Percentiles rank a stretch among this genome's conserved stretches.
These are phyloP conservation scores for Netelia fuscicornis DNA, from an alignment of 2,888 invertebrate genomes.

Conservation along the genomic window DNA sequence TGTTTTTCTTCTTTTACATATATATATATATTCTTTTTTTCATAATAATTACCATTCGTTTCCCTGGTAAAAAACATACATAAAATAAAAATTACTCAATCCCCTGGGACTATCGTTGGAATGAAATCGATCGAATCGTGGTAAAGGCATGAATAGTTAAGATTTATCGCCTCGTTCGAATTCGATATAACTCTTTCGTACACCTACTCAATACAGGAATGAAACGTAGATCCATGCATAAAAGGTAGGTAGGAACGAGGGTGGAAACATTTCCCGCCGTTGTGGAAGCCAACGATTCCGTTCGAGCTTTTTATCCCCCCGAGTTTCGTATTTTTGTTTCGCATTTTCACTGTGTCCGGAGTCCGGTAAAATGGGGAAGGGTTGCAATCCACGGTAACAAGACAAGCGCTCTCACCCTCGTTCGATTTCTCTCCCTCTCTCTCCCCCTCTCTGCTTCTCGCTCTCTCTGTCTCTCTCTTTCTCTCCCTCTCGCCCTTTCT, in stretches of 20 bases:
- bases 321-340: constrained; percentile 16
- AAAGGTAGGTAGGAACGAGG: constrained; percentile 11
- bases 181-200: not conserved
- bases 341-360: constrained; percentile 53
- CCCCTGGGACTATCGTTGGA: too few species aligned
- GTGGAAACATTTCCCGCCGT: constrained; percentile 33
- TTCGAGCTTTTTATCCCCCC: constrained; percentile 38
- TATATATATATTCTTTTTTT: too few species aligned
- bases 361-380: constrained; percentile 20
- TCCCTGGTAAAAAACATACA: not conserved
- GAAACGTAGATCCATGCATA: constrained; percentile 39
- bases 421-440: constrained; percentile 35
- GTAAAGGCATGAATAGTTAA: not conserved
- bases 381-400: constrained; percentile 52
- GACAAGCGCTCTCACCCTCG: constrained; percentile 36
- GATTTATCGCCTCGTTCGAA: not conserved
- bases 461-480: not conserved
- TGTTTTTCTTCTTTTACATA: too few species aligned
- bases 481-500: constrained; percentile 26
- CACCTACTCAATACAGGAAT: constrained; percentile 7
- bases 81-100: not conserved
- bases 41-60: too few species aligned
- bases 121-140: not conserved
- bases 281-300: constrained; percentile 37
- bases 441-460: constrained; percentile 14